Evolutionary conservation across 2,797 vertebrate species (phyloP).

Genomic region (Poecilia gillii): DNA sequence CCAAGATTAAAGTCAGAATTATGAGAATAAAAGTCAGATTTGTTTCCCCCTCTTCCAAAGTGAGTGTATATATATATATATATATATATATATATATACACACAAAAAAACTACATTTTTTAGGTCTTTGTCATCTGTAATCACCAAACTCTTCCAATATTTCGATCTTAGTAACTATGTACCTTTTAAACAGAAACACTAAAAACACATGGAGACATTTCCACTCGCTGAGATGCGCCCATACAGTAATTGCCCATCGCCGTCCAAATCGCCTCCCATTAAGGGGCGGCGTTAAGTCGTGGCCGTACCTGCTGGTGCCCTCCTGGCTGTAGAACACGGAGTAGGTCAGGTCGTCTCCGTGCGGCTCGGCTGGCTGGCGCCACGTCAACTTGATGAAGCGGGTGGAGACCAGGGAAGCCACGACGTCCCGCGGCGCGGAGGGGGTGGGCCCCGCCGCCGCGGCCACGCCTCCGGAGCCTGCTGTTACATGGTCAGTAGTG

Average conservation of each 20-base stretch:
- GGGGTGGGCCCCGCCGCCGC: constrained; percentile 88
- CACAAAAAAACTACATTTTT: background rate
- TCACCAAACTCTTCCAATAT: background rate
- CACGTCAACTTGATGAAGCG: constrained; percentile 98
- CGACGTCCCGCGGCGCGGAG: constrained; percentile 92
- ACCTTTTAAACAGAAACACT: background rate
- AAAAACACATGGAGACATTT: background rate
- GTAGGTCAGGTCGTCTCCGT: constrained; percentile 94
- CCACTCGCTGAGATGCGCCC: too few species aligned
- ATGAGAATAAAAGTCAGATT: too few species aligned
- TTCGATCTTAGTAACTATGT: background rate
- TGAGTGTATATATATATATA: background rate
- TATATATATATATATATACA: too few species aligned
- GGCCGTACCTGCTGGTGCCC: constrained; percentile 86
- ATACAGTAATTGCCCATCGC: background rate
- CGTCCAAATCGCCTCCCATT: background rate
- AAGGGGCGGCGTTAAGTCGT: background rate
- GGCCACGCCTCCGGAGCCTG: constrained; percentile 85
- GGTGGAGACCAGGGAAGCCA: constrained; percentile 96
- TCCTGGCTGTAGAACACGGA: constrained; percentile 97
- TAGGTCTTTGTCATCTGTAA: background rate
- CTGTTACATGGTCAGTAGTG: constrained; percentile 99
- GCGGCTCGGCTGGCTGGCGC: constrained; percentile 92
- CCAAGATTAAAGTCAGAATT: too few species aligned
- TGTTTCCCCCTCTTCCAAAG: background rate